A percentile compares a stretch with the other conserved stretches of the same genome.
Evolutionary conservation across 2,888 invertebrate genomes (phyloP).

Genomic region (Laspeyria flexula): DNA sequence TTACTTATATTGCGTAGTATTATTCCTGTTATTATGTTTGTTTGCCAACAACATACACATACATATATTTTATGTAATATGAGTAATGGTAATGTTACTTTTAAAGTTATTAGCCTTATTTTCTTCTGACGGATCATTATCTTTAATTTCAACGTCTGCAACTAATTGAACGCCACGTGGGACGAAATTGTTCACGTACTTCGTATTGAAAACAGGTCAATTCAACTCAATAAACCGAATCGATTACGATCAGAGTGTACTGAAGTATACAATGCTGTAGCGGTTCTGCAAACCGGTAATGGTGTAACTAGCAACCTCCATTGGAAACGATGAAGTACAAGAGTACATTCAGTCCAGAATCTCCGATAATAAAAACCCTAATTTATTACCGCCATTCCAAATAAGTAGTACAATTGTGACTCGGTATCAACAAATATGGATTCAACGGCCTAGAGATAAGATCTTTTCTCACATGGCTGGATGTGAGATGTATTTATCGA

Average conservation of each 20-base stretch:
- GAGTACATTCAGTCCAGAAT: slow-evolving; percentile 53
- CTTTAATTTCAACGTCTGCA: slow-evolving; percentile 31
- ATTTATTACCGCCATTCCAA: slow-evolving; percentile 56
- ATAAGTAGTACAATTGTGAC: slow-evolving; percentile 62
- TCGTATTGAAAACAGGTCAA: slow-evolving; percentile 53
- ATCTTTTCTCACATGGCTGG: slow-evolving; percentile 54
- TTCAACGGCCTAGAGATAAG: slow-evolving; percentile 52
- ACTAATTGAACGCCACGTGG: slow-evolving; percentile 36
- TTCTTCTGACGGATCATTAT: slow-evolving; percentile 9
- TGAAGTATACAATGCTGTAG: slow-evolving; percentile 50
- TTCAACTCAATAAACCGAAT: slow-evolving; percentile 52
- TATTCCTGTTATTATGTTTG: slow-evolving; percentile 32
- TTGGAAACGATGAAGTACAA: slow-evolving; percentile 39
- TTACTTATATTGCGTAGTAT: slow-evolving; percentile 46
- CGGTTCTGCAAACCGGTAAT: slow-evolving; percentile 50
- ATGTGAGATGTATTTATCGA: slow-evolving; percentile 51
- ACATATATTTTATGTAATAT: not conserved
- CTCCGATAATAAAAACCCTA: slow-evolving; percentile 48
- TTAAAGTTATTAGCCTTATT: not conserved
- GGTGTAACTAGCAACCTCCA: slow-evolving; percentile 39
- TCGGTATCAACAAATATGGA: slow-evolving; percentile 54
- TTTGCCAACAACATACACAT: not conserved
- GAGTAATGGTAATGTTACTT: not conserved
- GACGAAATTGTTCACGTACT: slow-evolving; percentile 51
- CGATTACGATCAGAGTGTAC: slow-evolving; percentile 50